Base-by-base conservation (phyloP, 2,888 invertebrate species). In the Agapostemon virescens region DNA sequence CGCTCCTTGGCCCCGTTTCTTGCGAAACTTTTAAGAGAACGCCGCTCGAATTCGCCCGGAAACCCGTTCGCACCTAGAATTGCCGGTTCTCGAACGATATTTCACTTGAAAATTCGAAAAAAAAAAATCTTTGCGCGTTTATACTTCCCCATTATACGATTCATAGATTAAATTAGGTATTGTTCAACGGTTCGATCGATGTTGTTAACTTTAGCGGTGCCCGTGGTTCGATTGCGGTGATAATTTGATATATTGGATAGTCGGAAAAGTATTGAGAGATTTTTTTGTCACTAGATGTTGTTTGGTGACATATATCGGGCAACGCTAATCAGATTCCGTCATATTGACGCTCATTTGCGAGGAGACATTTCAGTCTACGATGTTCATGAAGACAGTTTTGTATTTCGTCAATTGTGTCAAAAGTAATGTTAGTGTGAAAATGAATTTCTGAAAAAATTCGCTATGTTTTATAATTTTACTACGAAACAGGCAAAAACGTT, bases 1-100 rank as follows among this genome's bases (percentile, higher is more conserved):
- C 58, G 81, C 81, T 77, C 69, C 79, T 83, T 77, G 74, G 79
- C 63, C 69, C 61, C 45, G 73, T 84, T 78, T 74, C 74, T 55
- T 40, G 17, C 30, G 67, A 74, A 72, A 63, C 71, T 71, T 78
- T 70, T 49, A 58, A 52, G 40, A 42, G 64, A 77, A 74, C 42
- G 63, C 23, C 52, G 63, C 55, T 55, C 42, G 64, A 78, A 74
- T 58, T 66, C 30, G 11, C 30, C 40, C 30, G 40, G 64, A 52
- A 49, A 52, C 40, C n/a, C 61, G 61, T 75, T 77, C 52, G n/a
- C 77, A 64, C 63, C 67, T 52, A 11, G 42, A 2, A 15, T 5
- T n/a, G 20, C 13, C 15, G 36, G 2, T 45, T n/a, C n/a, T 17
- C 20, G 17, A 36, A 30, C 52, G 40, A 42, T 26, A 23, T 7